These are phyloP conservation scores for Aplocera efformata DNA, from an alignment of 2,888 invertebrate species.

Conservation along the genomic window DNA sequence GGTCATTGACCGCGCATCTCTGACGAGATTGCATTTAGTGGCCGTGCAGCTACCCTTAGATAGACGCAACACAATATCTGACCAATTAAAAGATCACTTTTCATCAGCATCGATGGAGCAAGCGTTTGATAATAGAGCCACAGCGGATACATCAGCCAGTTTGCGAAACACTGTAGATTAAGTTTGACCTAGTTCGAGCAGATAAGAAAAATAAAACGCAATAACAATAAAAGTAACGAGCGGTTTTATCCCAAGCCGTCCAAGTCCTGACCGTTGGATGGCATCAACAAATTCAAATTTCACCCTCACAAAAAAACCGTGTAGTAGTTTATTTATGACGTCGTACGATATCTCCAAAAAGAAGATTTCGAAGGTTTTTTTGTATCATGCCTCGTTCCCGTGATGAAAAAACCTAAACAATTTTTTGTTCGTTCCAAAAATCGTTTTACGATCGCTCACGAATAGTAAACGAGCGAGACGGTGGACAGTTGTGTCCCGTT, in stretches of 20 bases:
- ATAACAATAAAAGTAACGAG: slow-evolving; percentile 33
- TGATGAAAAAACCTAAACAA: slow-evolving; percentile 74
- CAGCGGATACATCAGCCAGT: slow-evolving; percentile 22
- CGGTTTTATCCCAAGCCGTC: slow-evolving; percentile 36
- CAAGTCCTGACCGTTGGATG: slow-evolving; percentile 53
- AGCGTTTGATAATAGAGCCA: slow-evolving; percentile 20
- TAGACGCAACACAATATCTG: slow-evolving; percentile 68
- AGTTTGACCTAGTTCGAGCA: slow-evolving; percentile 54
- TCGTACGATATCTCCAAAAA: slow-evolving; percentile 66
- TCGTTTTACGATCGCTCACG: slow-evolving; percentile 73
- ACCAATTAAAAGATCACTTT: slow-evolving; percentile 69
- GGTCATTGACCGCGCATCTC: slow-evolving; percentile 76
- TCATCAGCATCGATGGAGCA: slow-evolving; percentile 34
- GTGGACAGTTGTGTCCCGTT: slow-evolving; percentile 37
- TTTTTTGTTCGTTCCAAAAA: slow-evolving; percentile 67
- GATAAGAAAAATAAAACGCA: slow-evolving; percentile 65
- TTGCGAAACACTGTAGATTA: slow-evolving; percentile 57
- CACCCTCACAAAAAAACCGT: slow-evolving; percentile 51
- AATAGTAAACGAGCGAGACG: slow-evolving; percentile 66
- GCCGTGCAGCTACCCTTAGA: slow-evolving; percentile 73
- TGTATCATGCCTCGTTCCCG: slow-evolving; percentile 38
- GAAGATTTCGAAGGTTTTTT: slow-evolving; percentile 51
- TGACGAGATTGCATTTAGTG: slow-evolving; percentile 78
- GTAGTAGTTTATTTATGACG: slow-evolving; percentile 71
- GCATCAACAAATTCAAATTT: slow-evolving; percentile 59